These are phyloP conservation scores for Drosophila miranda DNA, from an alignment of 1,140 invertebrate species.

Conservation along the genomic window DNA sequence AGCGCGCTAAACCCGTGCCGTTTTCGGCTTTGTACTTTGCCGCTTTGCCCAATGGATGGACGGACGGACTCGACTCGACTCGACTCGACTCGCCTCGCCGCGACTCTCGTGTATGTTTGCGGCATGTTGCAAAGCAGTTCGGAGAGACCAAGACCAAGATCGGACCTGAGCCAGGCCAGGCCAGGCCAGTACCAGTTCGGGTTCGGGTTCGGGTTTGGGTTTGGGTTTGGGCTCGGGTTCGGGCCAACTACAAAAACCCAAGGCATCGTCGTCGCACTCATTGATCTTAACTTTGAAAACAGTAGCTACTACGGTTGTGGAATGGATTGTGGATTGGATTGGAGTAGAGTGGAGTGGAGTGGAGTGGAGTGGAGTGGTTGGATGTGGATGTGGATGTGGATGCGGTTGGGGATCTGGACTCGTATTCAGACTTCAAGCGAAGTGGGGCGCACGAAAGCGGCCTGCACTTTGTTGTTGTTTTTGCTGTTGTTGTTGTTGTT, in stretches of 20 bases:
- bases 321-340: constrained; percentile 29
- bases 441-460: constrained; percentile 68
- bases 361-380: constrained; percentile 19
- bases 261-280: constrained; percentile 69
- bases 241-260: constrained; percentile 50
- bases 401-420: constrained; percentile 28
- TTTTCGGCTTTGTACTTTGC: constrained; percentile 81
- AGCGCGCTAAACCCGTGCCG: constrained; percentile 82
- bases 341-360: constrained; percentile 21
- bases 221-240: constrained; percentile 4
- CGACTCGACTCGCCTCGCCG: constrained; percentile 2
- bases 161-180: background rate
- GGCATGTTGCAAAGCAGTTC: constrained; percentile 77
- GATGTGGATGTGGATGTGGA: constrained; percentile 16
- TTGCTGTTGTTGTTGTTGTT: background rate
- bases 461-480: constrained; percentile 73
- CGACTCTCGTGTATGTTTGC: constrained; percentile 56
- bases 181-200: constrained; percentile 35
- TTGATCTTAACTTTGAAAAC: constrained; percentile 82
- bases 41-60: constrained; percentile 24
- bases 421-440: constrained; percentile 33
- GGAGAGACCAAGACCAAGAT: constrained; percentile 22
- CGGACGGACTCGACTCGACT: background rate
- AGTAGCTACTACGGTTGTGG: constrained; percentile 70
- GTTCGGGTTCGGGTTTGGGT: too few relatives aligned